Conservation (phyloP, 2,113 vertebrate species). For the Rattus norvegicus region DNA sequence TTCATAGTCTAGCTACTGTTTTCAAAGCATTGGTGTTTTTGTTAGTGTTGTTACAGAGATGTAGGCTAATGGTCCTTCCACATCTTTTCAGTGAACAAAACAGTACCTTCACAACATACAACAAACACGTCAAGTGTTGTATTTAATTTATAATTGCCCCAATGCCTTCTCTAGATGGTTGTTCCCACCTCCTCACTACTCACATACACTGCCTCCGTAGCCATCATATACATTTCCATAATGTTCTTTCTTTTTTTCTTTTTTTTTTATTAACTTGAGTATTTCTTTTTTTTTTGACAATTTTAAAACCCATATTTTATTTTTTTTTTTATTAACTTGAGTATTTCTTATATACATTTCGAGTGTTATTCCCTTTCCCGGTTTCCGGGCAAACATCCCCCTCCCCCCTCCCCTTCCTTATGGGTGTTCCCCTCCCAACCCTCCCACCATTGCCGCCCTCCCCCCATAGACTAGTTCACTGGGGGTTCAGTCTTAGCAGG, state of each 20-base stretch:
- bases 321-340: too few relatives aligned
- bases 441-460: too few relatives aligned
- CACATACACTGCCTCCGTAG: neutral
- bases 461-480: too few relatives aligned
- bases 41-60: neutral
- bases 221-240: neutral
- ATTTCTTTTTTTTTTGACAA: too few relatives aligned
- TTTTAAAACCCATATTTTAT: too few relatives aligned
- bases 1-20: neutral
- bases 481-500: too few relatives aligned
- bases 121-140: neutral
- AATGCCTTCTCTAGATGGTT: neutral
- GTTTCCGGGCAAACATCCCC: too few relatives aligned
- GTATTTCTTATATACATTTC: too few relatives aligned
- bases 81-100: neutral
- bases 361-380: too few relatives aligned
- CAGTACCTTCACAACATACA: neutral
- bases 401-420: too few relatives aligned
- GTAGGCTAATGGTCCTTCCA: neutral
- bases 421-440: too few relatives aligned
- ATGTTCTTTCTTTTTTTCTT: constrained; percentile 51
- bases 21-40: neutral
- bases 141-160: neutral
- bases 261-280: too few relatives aligned
- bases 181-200: neutral